Percentiles rank a stretch among this genome's conserved stretches.
These are phyloP conservation scores for Pipa parva DNA, from an alignment of 2,113 vertebrate genomes.

Conservation along the genomic window DNA sequence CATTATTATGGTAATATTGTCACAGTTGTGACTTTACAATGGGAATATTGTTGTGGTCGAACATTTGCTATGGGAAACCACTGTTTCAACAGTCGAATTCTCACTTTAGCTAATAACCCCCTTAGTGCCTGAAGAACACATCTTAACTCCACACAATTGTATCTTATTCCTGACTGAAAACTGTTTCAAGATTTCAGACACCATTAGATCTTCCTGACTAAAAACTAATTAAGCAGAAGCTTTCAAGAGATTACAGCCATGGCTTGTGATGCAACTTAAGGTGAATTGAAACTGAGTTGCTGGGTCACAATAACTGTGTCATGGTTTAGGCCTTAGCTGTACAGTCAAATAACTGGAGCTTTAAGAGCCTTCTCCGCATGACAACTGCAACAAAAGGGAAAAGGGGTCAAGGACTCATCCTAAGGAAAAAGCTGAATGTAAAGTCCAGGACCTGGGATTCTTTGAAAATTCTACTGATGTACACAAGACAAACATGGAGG, in stretches of 20 bases:
- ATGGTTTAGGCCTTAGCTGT: neutral
- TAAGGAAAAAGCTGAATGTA: neutral
- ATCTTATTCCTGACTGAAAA: too few species aligned
- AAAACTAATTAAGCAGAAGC: slow-evolving; percentile 2
- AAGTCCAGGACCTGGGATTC: neutral
- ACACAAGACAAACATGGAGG: neutral
- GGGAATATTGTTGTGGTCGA: too few species aligned
- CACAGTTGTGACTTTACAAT: too few species aligned
- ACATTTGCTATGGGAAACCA: too few species aligned
- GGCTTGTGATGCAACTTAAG: slow-evolving; percentile 3
- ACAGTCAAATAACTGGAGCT: neutral
- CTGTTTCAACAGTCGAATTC: too few species aligned
- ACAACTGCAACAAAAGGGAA: neutral
- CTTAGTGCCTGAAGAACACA: too few species aligned
- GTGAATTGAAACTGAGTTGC: neutral
- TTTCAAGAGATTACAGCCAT: slow-evolving; percentile 10
- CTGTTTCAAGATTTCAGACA: neutral
- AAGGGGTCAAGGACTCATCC: neutral
- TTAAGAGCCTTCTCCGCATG: neutral
- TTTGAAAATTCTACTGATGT: neutral
- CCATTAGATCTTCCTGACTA: slow-evolving; percentile 1
- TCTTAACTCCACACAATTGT: too few species aligned
- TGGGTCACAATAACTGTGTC: neutral
- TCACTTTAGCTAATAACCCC: too few species aligned
- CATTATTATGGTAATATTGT: too few species aligned